These are phyloP conservation scores for Okamejei kenojei DNA, from an alignment of 2,797 vertebrate genomes.

Conservation along the genomic window DNA sequence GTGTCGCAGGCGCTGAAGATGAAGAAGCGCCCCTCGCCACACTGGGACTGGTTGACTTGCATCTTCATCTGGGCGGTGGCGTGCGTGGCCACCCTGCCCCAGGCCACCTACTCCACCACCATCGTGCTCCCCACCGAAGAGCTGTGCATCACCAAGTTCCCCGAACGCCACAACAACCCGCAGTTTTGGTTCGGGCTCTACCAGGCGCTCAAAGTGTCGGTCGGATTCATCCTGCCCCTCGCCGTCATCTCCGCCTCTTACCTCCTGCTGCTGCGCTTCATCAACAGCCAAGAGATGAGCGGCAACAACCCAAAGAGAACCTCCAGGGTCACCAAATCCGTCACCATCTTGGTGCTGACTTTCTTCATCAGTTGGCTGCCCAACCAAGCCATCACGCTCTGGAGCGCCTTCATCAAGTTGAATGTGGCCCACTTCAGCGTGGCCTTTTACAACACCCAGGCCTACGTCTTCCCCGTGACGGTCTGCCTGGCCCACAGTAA, in stretches of 20 bases:
- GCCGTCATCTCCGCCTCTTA: constrained; percentile 61
- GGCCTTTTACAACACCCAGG: constrained; percentile 68
- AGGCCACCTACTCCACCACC: constrained; percentile 66
- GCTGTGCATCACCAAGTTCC: constrained; percentile 62
- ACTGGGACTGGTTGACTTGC: constrained; percentile 61
- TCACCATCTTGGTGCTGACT: constrained; percentile 65
- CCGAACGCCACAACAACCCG: constrained; percentile 61
- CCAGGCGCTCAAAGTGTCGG: constrained; percentile 61
- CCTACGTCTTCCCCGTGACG: constrained; percentile 65
- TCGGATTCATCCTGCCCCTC: constrained; percentile 60
- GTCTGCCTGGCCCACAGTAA: constrained; percentile 69
- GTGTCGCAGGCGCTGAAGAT: constrained; percentile 59
- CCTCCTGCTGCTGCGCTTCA: constrained; percentile 59
- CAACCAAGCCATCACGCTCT: constrained; percentile 68
- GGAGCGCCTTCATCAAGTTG: constrained; percentile 69
- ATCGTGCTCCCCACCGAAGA: constrained; percentile 61
- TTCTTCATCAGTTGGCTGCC: constrained; percentile 74
- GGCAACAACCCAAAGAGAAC: constrained; percentile 52
- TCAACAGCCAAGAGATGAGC: constrained; percentile 55
- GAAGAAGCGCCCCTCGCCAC: constrained; percentile 49
- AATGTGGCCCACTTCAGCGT: constrained; percentile 67
- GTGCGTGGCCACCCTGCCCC: constrained; percentile 58
- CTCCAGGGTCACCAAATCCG: constrained; percentile 64
- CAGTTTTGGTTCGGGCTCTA: constrained; percentile 65
- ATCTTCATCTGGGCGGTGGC: constrained; percentile 59